phyloP scores from a whole-genome alignment of 2,113 vertebrate genomes.

The Lophura nycthemera region DNA sequence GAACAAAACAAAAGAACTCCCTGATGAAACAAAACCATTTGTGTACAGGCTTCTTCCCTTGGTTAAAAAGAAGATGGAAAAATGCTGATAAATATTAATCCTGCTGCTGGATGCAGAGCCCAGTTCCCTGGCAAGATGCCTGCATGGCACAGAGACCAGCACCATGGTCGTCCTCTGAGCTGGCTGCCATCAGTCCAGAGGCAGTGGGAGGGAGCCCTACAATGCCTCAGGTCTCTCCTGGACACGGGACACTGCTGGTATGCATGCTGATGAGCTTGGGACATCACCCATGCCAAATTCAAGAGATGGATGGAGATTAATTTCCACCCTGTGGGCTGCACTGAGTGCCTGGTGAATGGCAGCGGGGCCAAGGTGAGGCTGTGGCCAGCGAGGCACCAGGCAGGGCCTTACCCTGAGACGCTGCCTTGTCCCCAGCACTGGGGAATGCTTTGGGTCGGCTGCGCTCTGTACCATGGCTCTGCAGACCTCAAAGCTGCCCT shows the following conservation, averaged over 20 bases:
- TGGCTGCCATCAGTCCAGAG: neutral
- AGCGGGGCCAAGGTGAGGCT: neutral
- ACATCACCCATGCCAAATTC: neutral
- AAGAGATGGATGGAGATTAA: neutral
- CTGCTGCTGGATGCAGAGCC: neutral
- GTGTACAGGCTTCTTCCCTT: neutral
- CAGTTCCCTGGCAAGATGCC: neutral
- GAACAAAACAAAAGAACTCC: slow-evolving; percentile 23
- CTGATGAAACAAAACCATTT: slow-evolving; percentile 24
- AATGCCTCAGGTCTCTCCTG: fast-evolving
- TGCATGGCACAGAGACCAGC: neutral
- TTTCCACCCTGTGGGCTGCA: neutral
- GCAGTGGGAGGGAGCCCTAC: neutral
- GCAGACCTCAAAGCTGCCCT: neutral
- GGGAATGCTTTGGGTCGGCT: neutral
- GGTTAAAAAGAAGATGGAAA: neutral
- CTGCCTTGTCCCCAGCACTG: fast-evolving
- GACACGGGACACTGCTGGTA: neutral
- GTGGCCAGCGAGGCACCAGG: fast-evolving
- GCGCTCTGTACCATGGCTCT: neutral
- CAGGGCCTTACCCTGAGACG: neutral
- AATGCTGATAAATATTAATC: neutral
- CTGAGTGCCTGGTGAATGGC: fast-evolving
- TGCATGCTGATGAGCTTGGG: neutral
- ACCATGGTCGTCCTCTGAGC: neutral